Base-by-base conservation (phyloP, 2,113 vertebrate species). In the Mixornis gularis region DNA sequence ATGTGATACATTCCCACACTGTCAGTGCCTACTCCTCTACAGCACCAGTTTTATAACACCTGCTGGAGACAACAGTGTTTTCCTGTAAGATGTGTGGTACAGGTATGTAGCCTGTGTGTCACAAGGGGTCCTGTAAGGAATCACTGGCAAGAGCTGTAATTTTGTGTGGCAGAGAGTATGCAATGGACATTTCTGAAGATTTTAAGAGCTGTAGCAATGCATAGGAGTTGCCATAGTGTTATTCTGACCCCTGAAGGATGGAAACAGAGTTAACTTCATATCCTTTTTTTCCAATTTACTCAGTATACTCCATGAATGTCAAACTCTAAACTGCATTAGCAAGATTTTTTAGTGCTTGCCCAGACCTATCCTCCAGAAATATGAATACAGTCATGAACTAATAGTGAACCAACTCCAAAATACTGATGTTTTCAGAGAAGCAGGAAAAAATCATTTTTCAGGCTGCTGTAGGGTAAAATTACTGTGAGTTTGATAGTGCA, bases 171-270 rank as follows among this genome's bases (percentile, higher is more conserved):
- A 0, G 65, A 85, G 87, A 80, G 36, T 43, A 89, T 71, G 65
- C 64, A 77, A 92, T 63, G 59, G 83, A 51, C 92, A 89, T 95
- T 96, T 95, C 90, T 96, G 87, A 94, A 96, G 89, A 95, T 79
- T 96, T 2, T 85, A 95, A 86, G 65, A 97, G 87, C 95, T 84
- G 65, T 73, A 96, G 92, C 91, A 93, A 82, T 89, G 91, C 85
- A 96, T 12, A 76, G 65, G 94, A 97, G 92, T 97, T 98, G 96
- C 92, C 27, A 90, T 89, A 97, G 98, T 97, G 97, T 95, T 97
- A 97, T 98, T 97, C 97, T 98, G 98, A 98, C 97, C 97, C 98
- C 98, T 98, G 98, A 98, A 98, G 98, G 97, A 98, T 97, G 94
- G 85, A 97, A 97, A 97, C 93, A 97, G 96, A 97, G 95, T 97